Evolutionary conservation across 2,113 vertebrate species (phyloP).

Genomic region (Chauna torquata): DNA sequence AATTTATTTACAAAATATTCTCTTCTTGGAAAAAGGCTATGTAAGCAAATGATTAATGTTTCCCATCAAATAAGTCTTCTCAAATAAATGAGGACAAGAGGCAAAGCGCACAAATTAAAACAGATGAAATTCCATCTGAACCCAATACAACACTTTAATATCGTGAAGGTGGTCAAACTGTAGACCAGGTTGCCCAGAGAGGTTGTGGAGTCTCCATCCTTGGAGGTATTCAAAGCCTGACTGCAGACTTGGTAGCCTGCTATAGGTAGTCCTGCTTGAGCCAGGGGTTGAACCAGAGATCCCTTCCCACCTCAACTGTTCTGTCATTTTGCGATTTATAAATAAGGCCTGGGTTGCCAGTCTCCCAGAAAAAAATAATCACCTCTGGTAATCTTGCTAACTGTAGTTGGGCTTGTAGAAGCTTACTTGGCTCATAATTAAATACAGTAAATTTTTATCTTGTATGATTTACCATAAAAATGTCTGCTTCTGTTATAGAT

Average conservation of each 20-base stretch:
- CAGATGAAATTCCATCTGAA: background rate
- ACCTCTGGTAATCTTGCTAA: background rate
- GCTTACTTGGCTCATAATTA: background rate
- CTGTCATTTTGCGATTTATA: background rate
- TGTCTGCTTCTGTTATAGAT: accelerated
- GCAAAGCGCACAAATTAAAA: background rate
- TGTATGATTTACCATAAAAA: background rate
- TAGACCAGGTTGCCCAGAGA: background rate
- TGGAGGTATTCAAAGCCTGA: background rate
- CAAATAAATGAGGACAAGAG: background rate
- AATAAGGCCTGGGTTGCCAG: accelerated
- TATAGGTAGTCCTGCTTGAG: background rate
- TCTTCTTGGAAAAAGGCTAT: background rate
- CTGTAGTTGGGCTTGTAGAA: background rate
- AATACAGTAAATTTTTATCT: background rate
- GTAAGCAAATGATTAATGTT: background rate
- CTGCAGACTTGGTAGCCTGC: accelerated
- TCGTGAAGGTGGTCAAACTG: accelerated
- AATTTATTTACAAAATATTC: background rate
- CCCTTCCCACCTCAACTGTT: background rate
- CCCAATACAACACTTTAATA: background rate
- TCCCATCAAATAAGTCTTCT: background rate
- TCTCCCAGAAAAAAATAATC: background rate
- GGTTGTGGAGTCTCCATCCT: background rate
- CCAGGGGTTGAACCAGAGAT: background rate